These are phyloP conservation scores for Bombus vancouverensis DNA, from an alignment of 1,140 invertebrate species.

Conservation along the genomic window DNA sequence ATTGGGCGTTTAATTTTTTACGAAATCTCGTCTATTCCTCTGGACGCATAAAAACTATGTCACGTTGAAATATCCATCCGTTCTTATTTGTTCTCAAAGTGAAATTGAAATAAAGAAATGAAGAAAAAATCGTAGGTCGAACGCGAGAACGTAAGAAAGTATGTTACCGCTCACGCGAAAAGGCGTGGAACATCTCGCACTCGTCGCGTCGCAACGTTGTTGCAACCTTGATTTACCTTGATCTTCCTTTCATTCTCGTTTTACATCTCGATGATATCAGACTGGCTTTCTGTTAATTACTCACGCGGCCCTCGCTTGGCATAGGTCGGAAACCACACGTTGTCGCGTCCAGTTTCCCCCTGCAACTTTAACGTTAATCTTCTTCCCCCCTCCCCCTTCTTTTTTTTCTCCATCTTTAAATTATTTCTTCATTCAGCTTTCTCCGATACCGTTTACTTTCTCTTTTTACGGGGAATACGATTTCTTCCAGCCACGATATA, in stretches of 20 bases:
- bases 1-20: no score
- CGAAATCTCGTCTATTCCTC: no score
- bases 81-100: no score
- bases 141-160: no score
- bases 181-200: neutral
- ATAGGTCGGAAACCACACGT: conserved; percentile 28
- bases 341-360: neutral
- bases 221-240: conserved; percentile 33
- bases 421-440: conserved; percentile 40
- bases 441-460: conserved; percentile 41
- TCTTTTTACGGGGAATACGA: conserved; percentile 19
- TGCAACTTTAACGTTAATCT: conserved; percentile 8
- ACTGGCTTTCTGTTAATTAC: conserved; percentile 36
- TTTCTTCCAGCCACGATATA: conserved; percentile 5
- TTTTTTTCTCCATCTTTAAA: neutral
- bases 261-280: conserved; percentile 33
- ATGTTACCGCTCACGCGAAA: neutral
- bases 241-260: conserved; percentile 47
- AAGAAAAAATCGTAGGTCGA: neutral
- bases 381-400: neutral
- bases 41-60: no score
- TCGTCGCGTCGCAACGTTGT: neutral
- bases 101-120: neutral
- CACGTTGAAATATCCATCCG: no score
- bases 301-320: conserved; percentile 11